Evolutionary conservation across 2,113 vertebrate species (phyloP), one percentile per base, ranked within the genome.

Genomic region (Nothoprocta pentlandii): DNA sequence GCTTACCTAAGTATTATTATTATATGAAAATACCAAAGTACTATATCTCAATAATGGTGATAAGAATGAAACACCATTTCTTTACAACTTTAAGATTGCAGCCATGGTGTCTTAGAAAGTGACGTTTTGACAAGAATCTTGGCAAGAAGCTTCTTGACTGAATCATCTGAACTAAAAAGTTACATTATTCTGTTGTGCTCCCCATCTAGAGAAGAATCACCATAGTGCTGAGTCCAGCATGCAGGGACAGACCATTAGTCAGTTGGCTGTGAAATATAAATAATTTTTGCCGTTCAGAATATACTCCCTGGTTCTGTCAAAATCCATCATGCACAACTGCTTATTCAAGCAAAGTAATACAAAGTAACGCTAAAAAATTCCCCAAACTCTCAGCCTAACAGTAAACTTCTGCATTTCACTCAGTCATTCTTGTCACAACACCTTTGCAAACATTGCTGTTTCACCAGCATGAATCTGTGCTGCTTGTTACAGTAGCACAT

Each of bases 231-330:
- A 58, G 85, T 92, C 91, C 87, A 68, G 90, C 39, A 68, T 1
- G 59, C 46, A 90, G 87, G 94, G 47, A 63, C 16, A 92, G 73
- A 68, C 34, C 59, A 80, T 88, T 88, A 93, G 75, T 70, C 95
- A 92, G 64, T 83, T 53, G 2, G 83, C 93, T 94, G 84, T 93
- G 91, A 97, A 96, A 96, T 90, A 84, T 93, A 96, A 96, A 94
- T 96, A 94, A 97, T 85, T 93, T 92, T 95, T 96, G 95, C 90
- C 89, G 92, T 96, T 93, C 91, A 95, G 95, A 96, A 92, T 93
- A 95, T 77, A 30, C 76, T 95, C 73, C 74, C 92, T 58, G 61
- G 85, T 95, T 95, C 81, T 95, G 93, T 93, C 95, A 96, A 81
- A 94, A 92, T 75, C 46, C 63, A 95, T 96, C 85, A 95, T 9